Percentiles rank a stretch among this genome's conserved stretches.
Evolutionary conservation across 2,888 invertebrate species (phyloP).

Genomic region (Doris montereyensis): DNA sequence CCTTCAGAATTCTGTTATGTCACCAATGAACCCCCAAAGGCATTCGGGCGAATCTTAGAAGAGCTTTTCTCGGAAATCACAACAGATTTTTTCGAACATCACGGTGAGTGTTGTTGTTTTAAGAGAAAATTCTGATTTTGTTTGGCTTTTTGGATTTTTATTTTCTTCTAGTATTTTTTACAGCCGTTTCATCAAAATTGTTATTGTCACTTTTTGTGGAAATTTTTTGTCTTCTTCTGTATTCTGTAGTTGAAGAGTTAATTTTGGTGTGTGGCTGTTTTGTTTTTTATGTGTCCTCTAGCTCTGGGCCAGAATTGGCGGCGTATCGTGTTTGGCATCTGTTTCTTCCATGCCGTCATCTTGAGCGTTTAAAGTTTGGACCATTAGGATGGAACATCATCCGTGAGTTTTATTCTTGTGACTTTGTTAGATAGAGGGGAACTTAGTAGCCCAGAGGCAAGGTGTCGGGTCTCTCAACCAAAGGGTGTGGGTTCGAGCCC

Average conservation of each 20-base stretch:
- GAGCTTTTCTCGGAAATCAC: constrained; percentile 87
- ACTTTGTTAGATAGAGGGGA: no score
- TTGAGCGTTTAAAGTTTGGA: constrained; percentile 74
- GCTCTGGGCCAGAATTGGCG: constrained; percentile 71
- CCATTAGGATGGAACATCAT: constrained; percentile 74
- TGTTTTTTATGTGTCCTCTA: constrained; percentile 42
- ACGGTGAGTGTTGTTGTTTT: constrained; percentile 76
- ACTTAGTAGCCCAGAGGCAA: no score
- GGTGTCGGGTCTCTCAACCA: no score
- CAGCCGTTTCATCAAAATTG: no score
- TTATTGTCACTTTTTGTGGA: no score
- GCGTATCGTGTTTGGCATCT: constrained; percentile 72
- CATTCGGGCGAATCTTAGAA: constrained; percentile 83
- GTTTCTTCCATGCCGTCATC: constrained; percentile 74
- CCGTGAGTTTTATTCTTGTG: no score
- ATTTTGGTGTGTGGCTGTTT: background rate
- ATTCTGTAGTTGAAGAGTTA: no score
- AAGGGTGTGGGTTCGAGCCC: no score
- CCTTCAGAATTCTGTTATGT: constrained; percentile 74
- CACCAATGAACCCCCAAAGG: constrained; percentile 74
- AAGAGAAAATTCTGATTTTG: no score
- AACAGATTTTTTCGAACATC: constrained; percentile 85
- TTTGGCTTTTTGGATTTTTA: no score
- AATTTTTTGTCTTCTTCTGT: no score
- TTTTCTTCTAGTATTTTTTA: no score